These are phyloP conservation scores for Acanthiza pusilla DNA, from an alignment of 2,797 vertebrate species.

Conservation along the genomic window DNA sequence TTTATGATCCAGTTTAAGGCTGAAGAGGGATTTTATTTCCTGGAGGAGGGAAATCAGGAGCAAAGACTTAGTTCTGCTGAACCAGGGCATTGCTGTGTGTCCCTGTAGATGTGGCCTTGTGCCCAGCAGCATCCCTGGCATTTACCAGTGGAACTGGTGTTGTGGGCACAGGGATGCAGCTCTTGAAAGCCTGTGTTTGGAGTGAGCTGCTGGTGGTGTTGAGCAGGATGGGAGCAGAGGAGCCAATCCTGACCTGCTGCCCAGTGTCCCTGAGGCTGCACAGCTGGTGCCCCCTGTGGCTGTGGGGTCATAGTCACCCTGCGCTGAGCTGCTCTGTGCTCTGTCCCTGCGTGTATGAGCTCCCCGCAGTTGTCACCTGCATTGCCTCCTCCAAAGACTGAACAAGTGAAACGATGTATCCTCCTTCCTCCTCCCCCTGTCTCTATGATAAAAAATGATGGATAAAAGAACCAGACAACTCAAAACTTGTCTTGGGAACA, in stretches of 20 bases:
- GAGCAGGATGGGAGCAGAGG: neutral
- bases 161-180: fast-evolving
- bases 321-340: neutral
- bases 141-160: neutral
- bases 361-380: neutral
- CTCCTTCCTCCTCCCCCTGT: neutral
- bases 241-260: neutral
- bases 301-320: neutral
- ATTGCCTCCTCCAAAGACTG: neutral
- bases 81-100: fast-evolving
- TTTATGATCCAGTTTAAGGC: neutral
- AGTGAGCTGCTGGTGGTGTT: neutral
- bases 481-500: neutral
- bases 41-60: neutral
- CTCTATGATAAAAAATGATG: neutral
- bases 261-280: fast-evolving
- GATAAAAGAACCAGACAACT: neutral
- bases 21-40: neutral
- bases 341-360: fast-evolving
- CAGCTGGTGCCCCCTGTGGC: neutral
- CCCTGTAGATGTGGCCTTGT: neutral
- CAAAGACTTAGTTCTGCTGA: neutral
- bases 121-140: fast-evolving
- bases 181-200: neutral
- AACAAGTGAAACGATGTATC: neutral